A percentile compares a stretch with the other conserved stretches of the same genome.
Evolutionary conservation across 2,888 invertebrate genomes (phyloP).

Genomic region (Tetheella fluctuosa): DNA sequence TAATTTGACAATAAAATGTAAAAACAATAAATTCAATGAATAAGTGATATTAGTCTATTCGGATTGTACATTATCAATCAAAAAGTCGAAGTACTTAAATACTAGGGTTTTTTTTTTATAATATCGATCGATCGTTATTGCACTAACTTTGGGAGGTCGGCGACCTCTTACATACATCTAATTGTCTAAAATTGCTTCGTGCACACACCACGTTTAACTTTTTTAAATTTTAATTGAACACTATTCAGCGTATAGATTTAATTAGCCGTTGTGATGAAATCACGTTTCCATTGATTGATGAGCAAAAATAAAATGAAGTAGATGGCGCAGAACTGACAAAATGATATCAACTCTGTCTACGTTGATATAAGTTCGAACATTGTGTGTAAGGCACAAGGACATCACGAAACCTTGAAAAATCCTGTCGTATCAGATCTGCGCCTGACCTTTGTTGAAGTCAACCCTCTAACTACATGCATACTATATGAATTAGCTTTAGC

Average conservation of each 20-base stretch:
- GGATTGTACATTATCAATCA: slow-evolving; percentile 78
- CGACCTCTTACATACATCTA: slow-evolving; percentile 46
- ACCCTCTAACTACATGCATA: no score
- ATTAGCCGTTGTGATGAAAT: not conserved
- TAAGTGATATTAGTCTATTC: slow-evolving; percentile 76
- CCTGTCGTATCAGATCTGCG: no score
- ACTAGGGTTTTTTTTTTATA: slow-evolving; percentile 48
- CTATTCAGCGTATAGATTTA: slow-evolving; percentile 46
- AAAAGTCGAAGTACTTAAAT: slow-evolving; percentile 74
- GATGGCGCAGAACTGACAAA: no score
- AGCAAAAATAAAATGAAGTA: not conserved
- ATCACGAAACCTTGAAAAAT: no score
- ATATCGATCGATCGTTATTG: slow-evolving; percentile 59
- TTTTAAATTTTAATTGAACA: slow-evolving; percentile 49
- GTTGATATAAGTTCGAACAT: not conserved
- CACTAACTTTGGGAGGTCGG: slow-evolving; percentile 57
- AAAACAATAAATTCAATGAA: slow-evolving; percentile 50
- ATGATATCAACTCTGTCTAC: not conserved
- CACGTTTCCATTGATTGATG: not conserved
- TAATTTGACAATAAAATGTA: slow-evolving; percentile 33
- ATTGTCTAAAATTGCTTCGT: slow-evolving; percentile 71
- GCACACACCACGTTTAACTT: slow-evolving; percentile 47
- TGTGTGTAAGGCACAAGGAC: no score
- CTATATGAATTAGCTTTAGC: no score
- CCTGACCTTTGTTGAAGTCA: no score